Evolutionary conservation across 2,888 invertebrate species (phyloP), one percentile per base, ranked within the genome.

Genomic region (Apamea monoglypha): DNA sequence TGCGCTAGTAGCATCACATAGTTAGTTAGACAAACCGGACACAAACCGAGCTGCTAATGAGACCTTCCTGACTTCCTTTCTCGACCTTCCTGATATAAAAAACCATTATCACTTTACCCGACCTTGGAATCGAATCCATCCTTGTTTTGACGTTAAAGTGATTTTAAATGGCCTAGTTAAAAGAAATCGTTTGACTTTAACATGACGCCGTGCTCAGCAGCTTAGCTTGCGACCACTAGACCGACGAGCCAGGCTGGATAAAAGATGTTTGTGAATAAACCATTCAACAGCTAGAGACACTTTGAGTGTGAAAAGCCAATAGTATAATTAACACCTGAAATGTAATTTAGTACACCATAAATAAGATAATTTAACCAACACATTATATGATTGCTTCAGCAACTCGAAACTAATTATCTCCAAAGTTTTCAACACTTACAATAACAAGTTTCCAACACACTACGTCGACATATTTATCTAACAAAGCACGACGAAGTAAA

Each of bases 401-500:
- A 74, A 66, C 59, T 21, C 25, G 18, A 25, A 67, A 56, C 71
- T 66, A 70, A 69, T 21, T 53, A 1, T n/a, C 53, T 76, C 21
- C 12, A 0, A 21, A 81, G 56, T 76, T 44, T 73, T 76, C 71
- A 70, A 72, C 61, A 66, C 36, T 71, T 44, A 76, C 56, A 76
- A 74, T 63, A 70, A 78, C 75, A 72, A 84, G 69, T 81, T 73
- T 63, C 18, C 6, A 81, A 78, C 71, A 75, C 78, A 69, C 36
- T 53, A 74, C 75, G 61, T 68, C 72, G 75, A 84, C 80, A 80
- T 76, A 80, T 82, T 83, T 81, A 78, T 72, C 74, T 82, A 87
- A 82, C 85, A 75, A 79, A 77, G 47, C 82, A 76, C 76, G 77
- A 53, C 40, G 44, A 83, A 85, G 84, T 76, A 78, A 90, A 88